Evolutionary conservation across 1,140 invertebrate species (phyloP), one percentile per base, ranked within the genome.

Genomic region (Drosophila varians): DNA sequence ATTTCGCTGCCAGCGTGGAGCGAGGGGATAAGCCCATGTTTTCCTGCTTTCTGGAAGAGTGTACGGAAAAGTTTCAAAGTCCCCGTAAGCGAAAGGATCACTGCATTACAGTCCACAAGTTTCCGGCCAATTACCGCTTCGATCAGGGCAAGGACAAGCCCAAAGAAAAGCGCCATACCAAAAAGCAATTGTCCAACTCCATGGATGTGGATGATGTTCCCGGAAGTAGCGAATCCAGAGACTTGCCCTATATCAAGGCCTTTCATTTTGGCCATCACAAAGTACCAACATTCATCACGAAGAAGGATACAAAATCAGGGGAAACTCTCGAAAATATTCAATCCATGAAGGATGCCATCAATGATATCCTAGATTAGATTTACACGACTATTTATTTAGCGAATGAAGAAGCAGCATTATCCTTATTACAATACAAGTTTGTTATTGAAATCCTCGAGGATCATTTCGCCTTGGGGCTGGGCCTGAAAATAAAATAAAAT

Each of bases 11-110:
- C 16, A 83, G 74, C 40, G 92, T 94, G 1, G 90, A 93, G 74
- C 92, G 94, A 0, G 90, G 93, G 31, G 93, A 92, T 51, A 93
- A 93, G 89, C 93, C 95, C 9, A 93, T 94, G 62, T 91, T 94
- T 93, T 92, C 92, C 60, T 96, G 95, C 84, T 95, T 93, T 60
- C 91, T 95, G 53, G 93, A 94, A 70, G 93, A 93, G 64, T 95
- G 95, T 69, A 70, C 92, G 53, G 60, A 91, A 9, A 94, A 94
- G 78, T 94, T 94, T 53, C 76, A 77, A 1, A 93, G 90, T 61
- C 58, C 92, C 0, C 71, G 91, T 11, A 93, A 94, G 51, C 92
- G 95, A 55, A 91, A 91, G 47, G 79, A 93, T 0, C 95, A 96
- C 71, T 95, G 94, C 46, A 92, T 94, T 4, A 89, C 84, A 43